phyloP scores from a whole-genome alignment of 2,113 vertebrate genomes.

The Promerops cafer region DNA sequence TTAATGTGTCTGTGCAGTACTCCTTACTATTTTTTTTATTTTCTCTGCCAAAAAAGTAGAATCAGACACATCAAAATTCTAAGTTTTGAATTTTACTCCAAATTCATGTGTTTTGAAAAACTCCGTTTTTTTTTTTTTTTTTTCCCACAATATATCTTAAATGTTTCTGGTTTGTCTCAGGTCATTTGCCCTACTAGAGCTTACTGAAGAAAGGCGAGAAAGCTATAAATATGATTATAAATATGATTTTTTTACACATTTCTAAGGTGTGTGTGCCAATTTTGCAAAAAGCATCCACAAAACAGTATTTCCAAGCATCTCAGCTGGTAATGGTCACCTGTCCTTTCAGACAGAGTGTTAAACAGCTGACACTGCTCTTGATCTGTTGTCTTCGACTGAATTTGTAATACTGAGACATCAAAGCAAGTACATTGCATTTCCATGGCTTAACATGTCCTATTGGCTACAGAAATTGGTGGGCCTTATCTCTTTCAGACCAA shows the following conservation, averaged over 20 bases:
- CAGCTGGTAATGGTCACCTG: not conserved
- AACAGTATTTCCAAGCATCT: not conserved
- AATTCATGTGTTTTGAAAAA: not conserved
- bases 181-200: not conserved
- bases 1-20: not conserved
- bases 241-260: not conserved
- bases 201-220: not conserved
- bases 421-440: not conserved
- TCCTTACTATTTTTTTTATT: not conserved
- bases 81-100: not conserved
- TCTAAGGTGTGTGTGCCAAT: no score
- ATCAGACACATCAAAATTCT: not conserved
- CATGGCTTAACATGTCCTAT: not conserved
- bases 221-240: not conserved
- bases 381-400: not conserved
- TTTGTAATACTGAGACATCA: not conserved
- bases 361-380: not conserved
- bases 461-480: not conserved
- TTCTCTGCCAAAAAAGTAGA: not conserved
- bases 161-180: not conserved
- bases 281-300: not conserved
- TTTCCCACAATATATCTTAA: not conserved
- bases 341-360: not conserved
- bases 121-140: not conserved
- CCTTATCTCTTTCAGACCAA: not conserved